phyloP scores from a whole-genome alignment of 1,140 invertebrate species.

The Drosophila ficusphila region DNA sequence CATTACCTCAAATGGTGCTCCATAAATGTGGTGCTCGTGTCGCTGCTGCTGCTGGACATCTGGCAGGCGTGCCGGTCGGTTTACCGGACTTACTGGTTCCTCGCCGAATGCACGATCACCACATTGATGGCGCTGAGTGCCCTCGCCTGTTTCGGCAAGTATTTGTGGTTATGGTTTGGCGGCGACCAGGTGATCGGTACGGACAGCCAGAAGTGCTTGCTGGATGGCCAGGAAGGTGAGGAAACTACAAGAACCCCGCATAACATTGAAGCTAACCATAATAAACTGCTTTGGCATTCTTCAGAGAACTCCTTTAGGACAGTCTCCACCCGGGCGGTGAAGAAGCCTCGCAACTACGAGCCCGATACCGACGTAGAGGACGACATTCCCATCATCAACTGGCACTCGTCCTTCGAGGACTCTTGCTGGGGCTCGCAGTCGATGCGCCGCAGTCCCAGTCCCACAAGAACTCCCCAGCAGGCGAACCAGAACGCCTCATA shows the following conservation, averaged over 20 bases:
- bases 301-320: constrained; percentile 59
- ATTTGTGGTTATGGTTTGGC: constrained; percentile 71
- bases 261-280: too few species aligned
- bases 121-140: constrained; percentile 78
- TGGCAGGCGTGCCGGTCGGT: constrained; percentile 43
- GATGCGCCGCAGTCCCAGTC: constrained; percentile 60
- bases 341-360: constrained; percentile 30
- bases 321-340: neutral
- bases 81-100: constrained; percentile 52
- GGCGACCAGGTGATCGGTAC: constrained; percentile 76
- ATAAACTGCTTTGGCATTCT: neutral
- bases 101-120: constrained; percentile 77
- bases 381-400: constrained; percentile 67
- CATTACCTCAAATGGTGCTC: constrained; percentile 71
- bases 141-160: constrained; percentile 83
- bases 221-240: constrained; percentile 73
- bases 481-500: constrained; percentile 42
- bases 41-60: constrained; percentile 63
- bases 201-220: constrained; percentile 77
- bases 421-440: constrained; percentile 58
- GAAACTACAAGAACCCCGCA: neutral
- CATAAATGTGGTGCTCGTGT: constrained; percentile 58
- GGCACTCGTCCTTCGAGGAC: constrained; percentile 83
- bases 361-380: constrained; percentile 26
- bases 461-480: constrained; percentile 41